phyloP scores from a whole-genome alignment of 2,797 vertebrate genomes.

The Halcyon chelicuti region DNA sequence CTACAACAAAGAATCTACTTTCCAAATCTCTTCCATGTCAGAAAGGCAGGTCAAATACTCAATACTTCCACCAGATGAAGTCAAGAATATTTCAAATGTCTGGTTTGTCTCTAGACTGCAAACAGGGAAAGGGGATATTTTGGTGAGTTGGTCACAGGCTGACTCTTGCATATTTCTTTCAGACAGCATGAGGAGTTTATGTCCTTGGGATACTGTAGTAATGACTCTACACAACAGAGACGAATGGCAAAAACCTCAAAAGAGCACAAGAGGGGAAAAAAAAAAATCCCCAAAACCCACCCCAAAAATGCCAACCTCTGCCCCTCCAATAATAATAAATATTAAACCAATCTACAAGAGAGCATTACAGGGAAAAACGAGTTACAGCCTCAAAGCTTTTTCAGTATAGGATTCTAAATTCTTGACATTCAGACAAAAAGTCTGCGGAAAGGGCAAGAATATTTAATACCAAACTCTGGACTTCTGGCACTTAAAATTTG shows the following conservation, averaged over 20 bases:
- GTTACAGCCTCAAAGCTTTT: background rate
- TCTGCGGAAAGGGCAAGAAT: background rate
- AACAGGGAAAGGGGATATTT: background rate
- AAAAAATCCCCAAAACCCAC: background rate
- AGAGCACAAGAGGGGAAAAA: background rate
- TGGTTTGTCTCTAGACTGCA: background rate
- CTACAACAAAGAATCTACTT: background rate
- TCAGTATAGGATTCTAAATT: background rate
- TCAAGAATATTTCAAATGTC: background rate
- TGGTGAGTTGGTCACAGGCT: background rate
- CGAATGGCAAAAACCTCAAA: background rate
- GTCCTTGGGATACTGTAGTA: background rate
- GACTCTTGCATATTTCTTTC: background rate
- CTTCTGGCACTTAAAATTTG: background rate
- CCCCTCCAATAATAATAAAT: background rate
- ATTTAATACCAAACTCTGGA: background rate
- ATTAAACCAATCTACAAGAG: background rate
- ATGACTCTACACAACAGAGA: background rate
- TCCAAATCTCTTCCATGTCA: background rate
- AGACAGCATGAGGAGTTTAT: background rate
- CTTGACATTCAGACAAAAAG: background rate
- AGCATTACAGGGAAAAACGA: background rate
- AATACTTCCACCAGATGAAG: background rate
- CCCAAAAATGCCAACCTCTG: background rate
- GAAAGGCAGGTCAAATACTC: background rate